These are phyloP conservation scores for Calameuta pallipes DNA, from an alignment of 2,888 invertebrate genomes.

Conservation along the genomic window DNA sequence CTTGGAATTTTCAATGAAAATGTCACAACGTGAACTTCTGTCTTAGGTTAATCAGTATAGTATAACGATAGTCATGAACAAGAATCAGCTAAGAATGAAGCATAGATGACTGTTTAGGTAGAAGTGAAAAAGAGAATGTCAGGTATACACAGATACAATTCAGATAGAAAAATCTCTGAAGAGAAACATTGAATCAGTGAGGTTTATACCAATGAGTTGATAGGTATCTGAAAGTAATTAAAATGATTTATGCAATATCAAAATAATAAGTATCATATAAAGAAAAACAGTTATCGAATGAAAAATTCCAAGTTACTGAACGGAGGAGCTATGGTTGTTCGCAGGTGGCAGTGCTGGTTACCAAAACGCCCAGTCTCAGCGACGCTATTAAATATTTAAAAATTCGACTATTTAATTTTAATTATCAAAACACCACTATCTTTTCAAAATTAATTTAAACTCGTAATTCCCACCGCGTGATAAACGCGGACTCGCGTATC, in stretches of 20 bases:
- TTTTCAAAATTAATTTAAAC: conserved; percentile 7
- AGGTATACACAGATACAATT: too few species aligned
- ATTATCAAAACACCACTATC: conserved; percentile 24
- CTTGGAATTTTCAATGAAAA: too few species aligned
- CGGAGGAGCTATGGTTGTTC: conserved; percentile 58
- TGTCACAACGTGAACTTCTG: too few species aligned
- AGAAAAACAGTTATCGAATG: conserved; percentile 22
- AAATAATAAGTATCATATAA: conserved; percentile 11
- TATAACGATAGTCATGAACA: too few species aligned
- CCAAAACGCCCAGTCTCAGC: conserved; percentile 59
- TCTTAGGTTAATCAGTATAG: too few species aligned
- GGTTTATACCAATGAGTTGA: too few species aligned
- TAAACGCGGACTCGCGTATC: conserved; percentile 25
- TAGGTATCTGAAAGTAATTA: too few species aligned
- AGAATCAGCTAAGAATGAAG: too few species aligned
- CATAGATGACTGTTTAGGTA: too few species aligned
- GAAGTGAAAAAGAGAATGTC: too few species aligned
- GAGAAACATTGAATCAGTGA: too few species aligned
- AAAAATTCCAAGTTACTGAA: conserved; percentile 44
- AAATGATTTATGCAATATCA: background rate
- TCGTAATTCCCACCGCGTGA: conserved; percentile 31
- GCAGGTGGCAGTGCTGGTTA: conserved; percentile 63
- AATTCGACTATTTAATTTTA: conserved; percentile 45
- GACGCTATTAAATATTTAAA: conserved; percentile 50
- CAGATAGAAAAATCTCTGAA: too few species aligned